Evolutionary conservation across 2,113 vertebrate species (phyloP).

Genomic region (Etheostoma cragini): DNA sequence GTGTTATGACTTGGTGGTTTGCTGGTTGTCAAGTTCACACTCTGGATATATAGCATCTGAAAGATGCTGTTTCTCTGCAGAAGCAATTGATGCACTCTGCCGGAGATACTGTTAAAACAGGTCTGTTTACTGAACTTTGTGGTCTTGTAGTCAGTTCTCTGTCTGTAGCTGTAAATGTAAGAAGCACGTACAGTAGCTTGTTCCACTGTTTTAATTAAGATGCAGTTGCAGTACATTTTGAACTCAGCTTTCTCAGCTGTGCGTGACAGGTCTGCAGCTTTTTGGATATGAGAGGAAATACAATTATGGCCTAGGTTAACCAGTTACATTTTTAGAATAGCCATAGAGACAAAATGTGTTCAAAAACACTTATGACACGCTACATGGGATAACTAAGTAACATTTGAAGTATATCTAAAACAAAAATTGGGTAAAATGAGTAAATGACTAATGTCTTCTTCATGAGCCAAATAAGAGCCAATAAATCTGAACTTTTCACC

Average conservation of each 20-base stretch:
- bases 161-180: not conserved
- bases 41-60: conserved; percentile 29
- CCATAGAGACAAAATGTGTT: not conserved
- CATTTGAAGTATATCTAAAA: not conserved
- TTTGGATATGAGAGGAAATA: not conserved
- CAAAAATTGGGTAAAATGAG: not conserved
- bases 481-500: not conserved
- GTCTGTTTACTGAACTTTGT: not conserved
- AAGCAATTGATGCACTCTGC: not conserved
- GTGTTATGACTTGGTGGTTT: not conserved
- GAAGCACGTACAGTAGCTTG: not conserved
- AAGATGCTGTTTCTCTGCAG: not conserved
- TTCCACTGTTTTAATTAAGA: not conserved
- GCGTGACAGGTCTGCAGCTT: not conserved
- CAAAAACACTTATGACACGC: not conserved
- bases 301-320: not conserved
- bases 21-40: conserved; percentile 13
- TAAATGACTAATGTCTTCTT: not conserved
- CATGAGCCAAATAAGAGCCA: not conserved
- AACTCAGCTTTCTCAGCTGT: not conserved
- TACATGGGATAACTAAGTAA: not conserved
- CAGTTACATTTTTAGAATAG: not conserved
- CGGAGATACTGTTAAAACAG: not conserved
- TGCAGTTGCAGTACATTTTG: not conserved
- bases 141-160: too few species aligned